Evolutionary conservation across 2,888 invertebrate genomes (phyloP).

Genomic region (Philonicus albiceps): DNA sequence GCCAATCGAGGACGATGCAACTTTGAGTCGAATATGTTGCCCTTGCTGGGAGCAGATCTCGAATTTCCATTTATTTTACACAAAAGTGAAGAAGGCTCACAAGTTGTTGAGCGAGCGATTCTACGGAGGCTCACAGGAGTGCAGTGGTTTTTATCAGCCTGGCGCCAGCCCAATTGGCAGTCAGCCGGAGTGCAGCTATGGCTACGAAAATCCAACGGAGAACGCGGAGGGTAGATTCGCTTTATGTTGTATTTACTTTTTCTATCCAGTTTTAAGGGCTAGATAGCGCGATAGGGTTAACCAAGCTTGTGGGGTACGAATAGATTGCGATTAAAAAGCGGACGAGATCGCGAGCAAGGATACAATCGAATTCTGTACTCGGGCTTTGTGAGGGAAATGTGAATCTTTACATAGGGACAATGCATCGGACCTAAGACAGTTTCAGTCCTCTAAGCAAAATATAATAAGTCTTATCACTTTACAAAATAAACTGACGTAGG

Average conservation of each 20-base stretch:
- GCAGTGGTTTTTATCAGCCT: background rate
- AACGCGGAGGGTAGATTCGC: background rate
- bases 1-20: constrained; percentile 42
- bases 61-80: constrained; percentile 45
- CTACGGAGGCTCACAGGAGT: background rate
- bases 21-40: constrained; percentile 38
- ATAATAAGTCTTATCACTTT: too few relatives aligned
- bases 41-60: constrained; percentile 43
- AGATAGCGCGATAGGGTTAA: background rate
- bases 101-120: constrained; percentile 31
- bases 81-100: constrained; percentile 41
- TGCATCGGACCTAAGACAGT: too few relatives aligned
- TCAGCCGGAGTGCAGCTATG: constrained; percentile 7
- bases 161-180: background rate
- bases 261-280: background rate
- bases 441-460: too few relatives aligned
- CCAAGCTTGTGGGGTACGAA: too few relatives aligned
- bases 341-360: too few relatives aligned
- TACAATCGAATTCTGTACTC: too few relatives aligned
- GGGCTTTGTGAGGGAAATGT: too few relatives aligned
- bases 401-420: too few relatives aligned
- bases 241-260: background rate
- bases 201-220: background rate
- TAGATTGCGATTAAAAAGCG: too few relatives aligned
- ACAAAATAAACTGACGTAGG: too few relatives aligned